A percentile compares a stretch with the other conserved stretches of the same genome.
Evolutionary conservation across 1,140 invertebrate species (phyloP).

Genomic region (Gerris buenoi): DNA sequence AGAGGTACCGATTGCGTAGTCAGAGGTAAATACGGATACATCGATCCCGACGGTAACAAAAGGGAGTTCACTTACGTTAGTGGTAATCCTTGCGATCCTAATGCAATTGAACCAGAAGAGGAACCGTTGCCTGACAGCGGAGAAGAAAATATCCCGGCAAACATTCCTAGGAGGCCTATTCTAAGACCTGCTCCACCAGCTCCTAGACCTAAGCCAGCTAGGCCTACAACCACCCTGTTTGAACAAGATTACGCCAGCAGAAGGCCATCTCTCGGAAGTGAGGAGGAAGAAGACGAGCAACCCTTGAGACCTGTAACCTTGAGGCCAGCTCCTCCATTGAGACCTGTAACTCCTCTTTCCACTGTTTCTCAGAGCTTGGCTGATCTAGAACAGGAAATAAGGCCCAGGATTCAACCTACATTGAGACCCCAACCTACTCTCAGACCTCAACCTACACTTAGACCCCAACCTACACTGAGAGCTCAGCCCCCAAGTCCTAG

Average conservation of each 20-base stretch:
- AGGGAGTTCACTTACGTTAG: constrained; percentile 76
- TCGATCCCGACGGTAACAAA: constrained; percentile 75
- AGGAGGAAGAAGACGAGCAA: constrained; percentile 37
- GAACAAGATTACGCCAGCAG: constrained; percentile 25
- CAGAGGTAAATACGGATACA: constrained; percentile 73
- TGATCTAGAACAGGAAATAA: constrained; percentile 26
- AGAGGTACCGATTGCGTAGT: constrained; percentile 72
- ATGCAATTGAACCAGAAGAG: constrained; percentile 49
- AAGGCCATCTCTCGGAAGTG: constrained; percentile 15
- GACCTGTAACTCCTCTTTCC: constrained; percentile 27
- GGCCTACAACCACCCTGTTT: constrained; percentile 29
- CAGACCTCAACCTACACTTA: neutral
- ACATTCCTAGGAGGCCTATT: constrained; percentile 21
- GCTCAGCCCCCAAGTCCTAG: constrained; percentile 29
- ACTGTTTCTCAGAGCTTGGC: constrained; percentile 27
- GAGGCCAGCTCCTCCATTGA: constrained; percentile 36
- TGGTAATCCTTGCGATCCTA: constrained; percentile 77
- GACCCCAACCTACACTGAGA: constrained; percentile 29
- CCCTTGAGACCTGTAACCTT: constrained; percentile 46
- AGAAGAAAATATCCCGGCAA: constrained; percentile 26
- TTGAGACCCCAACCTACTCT: constrained; percentile 30
- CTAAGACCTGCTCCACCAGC: constrained; percentile 15
- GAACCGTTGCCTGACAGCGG: constrained; percentile 27
- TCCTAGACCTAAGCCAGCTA: constrained; percentile 17
- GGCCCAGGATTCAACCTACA: constrained; percentile 31